Conservation (phyloP, 2,888 invertebrate genomes). For the Hyalella azteca region DNA sequence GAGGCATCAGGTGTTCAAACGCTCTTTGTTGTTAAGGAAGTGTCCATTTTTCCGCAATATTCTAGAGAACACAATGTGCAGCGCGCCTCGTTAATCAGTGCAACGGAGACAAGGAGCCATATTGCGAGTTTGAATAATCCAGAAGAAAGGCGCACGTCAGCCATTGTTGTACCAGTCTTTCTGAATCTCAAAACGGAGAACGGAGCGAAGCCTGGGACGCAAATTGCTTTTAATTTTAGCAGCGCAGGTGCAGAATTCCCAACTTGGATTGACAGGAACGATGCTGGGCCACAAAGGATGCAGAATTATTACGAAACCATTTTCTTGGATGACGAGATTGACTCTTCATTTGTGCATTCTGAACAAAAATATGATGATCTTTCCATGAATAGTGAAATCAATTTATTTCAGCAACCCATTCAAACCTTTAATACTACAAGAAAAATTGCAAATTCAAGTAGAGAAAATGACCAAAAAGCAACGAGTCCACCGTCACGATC, state of each 20-base stretch:
- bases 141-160: background rate
- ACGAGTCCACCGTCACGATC: too few species aligned
- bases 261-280: too few species aligned
- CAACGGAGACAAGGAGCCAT: background rate
- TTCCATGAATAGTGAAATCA: background rate
- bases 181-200: background rate
- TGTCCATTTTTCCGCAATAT: background rate
- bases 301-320: too few species aligned
- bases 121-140: too few species aligned
- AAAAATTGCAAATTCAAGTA: background rate
- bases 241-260: background rate
- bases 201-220: background rate
- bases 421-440: background rate
- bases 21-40: background rate
- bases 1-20: background rate
- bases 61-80: too few species aligned
- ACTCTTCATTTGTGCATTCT: background rate
- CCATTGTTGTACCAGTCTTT: background rate
- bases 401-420: background rate
- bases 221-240: background rate
- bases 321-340: too few species aligned
- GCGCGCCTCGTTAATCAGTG: too few species aligned
- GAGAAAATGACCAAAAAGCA: background rate
- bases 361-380: background rate
- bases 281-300: too few species aligned